phyloP scores from a whole-genome alignment of 2,888 invertebrate species.

The Brachypalpus laphriformis region DNA sequence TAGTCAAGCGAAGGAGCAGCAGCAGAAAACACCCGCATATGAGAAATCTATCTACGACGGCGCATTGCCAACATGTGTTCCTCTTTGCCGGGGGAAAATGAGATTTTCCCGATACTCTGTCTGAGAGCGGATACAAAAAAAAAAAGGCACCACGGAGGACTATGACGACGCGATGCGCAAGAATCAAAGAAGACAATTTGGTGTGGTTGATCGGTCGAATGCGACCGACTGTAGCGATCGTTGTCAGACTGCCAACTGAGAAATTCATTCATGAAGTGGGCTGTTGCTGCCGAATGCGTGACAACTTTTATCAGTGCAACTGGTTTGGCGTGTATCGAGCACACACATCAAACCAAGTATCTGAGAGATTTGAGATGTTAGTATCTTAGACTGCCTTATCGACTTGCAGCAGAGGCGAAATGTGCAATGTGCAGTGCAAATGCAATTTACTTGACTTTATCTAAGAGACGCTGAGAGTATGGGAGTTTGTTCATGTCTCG shows the following conservation, averaged over 20 bases:
- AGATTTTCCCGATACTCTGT: slow-evolving; percentile 46
- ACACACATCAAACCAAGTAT: slow-evolving; percentile 6
- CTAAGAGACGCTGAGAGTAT: neutral
- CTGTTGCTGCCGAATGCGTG: slow-evolving; percentile 29
- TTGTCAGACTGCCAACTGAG: slow-evolving; percentile 68
- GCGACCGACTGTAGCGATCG: slow-evolving; percentile 53
- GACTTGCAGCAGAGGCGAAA: neutral
- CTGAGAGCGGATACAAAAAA: slow-evolving; percentile 15
- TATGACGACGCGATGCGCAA: slow-evolving; percentile 28
- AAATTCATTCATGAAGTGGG: slow-evolving; percentile 68
- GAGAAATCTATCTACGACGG: slow-evolving; percentile 68
- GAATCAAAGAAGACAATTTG: slow-evolving; percentile 3
- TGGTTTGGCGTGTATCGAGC: neutral
- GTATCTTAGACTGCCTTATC: neutral
- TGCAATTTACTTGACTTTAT: slow-evolving; percentile 3
- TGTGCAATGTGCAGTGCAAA: neutral
- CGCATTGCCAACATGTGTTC: slow-evolving; percentile 72
- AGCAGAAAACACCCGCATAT: slow-evolving; percentile 67
- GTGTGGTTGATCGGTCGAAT: slow-evolving; percentile 40
- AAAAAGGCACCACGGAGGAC: slow-evolving; percentile 37
- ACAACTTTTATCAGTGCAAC: slow-evolving; percentile 6
- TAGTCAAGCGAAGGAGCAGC: slow-evolving; percentile 46
- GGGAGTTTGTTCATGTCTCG: neutral
- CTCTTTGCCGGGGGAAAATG: slow-evolving; percentile 45
- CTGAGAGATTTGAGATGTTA: neutral